phyloP scores from a whole-genome alignment of 53 echinoderm and acorn worm genomes.

The Crossaster papposus region DNA sequence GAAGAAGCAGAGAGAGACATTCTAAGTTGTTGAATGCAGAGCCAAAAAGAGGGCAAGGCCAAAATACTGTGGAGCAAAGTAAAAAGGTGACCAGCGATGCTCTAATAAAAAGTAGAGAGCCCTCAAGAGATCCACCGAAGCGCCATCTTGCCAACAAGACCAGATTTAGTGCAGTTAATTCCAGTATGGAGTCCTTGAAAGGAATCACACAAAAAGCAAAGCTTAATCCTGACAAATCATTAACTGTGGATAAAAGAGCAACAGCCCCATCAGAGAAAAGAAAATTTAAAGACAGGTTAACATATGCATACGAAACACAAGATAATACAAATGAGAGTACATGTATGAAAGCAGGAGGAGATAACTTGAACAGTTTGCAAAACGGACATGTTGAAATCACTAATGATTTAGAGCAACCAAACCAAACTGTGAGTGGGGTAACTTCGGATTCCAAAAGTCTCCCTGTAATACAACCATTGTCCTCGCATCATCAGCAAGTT shows the following conservation, averaged over 20 bases:
- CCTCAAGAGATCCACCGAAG: not conserved
- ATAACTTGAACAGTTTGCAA: conserved; percentile 4
- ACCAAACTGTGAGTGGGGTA: not conserved
- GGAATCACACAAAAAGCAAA: conserved; percentile 51
- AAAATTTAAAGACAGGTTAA: not conserved
- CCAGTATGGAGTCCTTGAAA: conserved; percentile 42
- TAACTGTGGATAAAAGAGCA: not conserved
- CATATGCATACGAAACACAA: not conserved
- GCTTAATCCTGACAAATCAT: conserved; percentile 17
- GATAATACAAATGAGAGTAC: not conserved
- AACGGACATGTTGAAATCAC: conserved; percentile 9
- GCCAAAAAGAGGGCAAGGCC: not conserved
- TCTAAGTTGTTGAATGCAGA: not conserved
- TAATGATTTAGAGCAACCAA: conserved; percentile 7
- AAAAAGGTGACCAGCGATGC: not conserved
- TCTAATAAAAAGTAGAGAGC: not conserved
- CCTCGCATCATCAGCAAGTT: conserved; percentile 18
- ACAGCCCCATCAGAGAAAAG: not conserved
- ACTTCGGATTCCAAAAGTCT: conserved; percentile 34
- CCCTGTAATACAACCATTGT: conserved; percentile 29
- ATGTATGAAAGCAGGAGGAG: conserved; percentile 37
- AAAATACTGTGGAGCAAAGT: not conserved
- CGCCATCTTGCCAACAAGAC: conserved; percentile 18
- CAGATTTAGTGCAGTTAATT: conserved; percentile 50
- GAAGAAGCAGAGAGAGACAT: not conserved